These are phyloP conservation scores for Drosophila tripunctata DNA, from an alignment of 2,888 invertebrate genomes.

Conservation along the genomic window DNA sequence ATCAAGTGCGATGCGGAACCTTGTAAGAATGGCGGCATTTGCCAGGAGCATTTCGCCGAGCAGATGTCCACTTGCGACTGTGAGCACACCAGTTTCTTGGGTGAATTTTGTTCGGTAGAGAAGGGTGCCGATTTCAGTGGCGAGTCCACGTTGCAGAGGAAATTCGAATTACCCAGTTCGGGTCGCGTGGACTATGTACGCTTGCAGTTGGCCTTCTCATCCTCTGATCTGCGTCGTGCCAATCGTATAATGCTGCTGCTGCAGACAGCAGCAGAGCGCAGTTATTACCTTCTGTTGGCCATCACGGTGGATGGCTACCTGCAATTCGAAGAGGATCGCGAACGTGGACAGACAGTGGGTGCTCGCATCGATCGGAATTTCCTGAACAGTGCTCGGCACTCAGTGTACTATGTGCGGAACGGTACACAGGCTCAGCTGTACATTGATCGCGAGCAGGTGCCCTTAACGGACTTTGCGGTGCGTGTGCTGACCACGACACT, in stretches of 20 bases:
- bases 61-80: conserved; percentile 95
- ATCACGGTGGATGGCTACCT: conserved; percentile 93
- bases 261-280: conserved; percentile 93
- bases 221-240: conserved; percentile 90
- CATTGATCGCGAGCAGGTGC: conserved; percentile 91
- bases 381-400: conserved; percentile 91
- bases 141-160: conserved; percentile 92
- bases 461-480: conserved; percentile 88
- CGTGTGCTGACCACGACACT: conserved; percentile 88
- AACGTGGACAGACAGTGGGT: conserved; percentile 86
- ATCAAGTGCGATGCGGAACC: conserved; percentile 95
- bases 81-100: conserved; percentile 94
- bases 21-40: conserved; percentile 94
- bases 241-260: conserved; percentile 91
- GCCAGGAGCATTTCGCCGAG: conserved; percentile 94
- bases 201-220: conserved; percentile 94
- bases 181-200: conserved; percentile 90
- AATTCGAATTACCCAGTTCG: conserved; percentile 88
- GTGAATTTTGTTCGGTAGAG: conserved; percentile 94
- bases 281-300: conserved; percentile 92
- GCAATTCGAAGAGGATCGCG: conserved; percentile 93
- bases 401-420: conserved; percentile 89
- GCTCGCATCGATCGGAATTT: conserved; percentile 92
- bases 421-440: conserved; percentile 89
- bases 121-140: conserved; percentile 96